Base-by-base conservation (phyloP, 2,888 invertebrate species). In the Nebria brevicollis region DNA sequence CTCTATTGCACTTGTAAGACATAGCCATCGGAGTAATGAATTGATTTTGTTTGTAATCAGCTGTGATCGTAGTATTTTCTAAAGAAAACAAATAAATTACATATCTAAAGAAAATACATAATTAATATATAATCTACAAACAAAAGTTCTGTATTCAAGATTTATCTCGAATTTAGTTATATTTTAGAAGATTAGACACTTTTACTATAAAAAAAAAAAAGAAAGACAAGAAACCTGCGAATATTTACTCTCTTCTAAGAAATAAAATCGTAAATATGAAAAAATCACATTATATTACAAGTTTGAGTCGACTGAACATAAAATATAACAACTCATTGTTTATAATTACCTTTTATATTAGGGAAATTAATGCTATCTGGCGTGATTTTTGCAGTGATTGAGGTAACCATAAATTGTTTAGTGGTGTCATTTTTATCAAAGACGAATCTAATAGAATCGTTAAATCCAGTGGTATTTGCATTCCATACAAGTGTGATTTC, bases 1-100 rank as follows among this genome's bases (percentile, higher is more conserved):
- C 87, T 76, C 92, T 91, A 43, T 90, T 87, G 89, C 96, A 96
- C 85, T 93, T 93, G 89, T 95, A 96, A 0, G 96, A 96, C 85
- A 93, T 93, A 68, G 90, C 89, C 65, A 93, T 85, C 0, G 93
- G 92, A 0, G 93, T 92, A 83, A 88, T 87, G 89, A 95, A 95
- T 83, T 91, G 91, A 1, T 88, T 10, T 88, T 86, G 11, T 89
- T 88, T 86, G 93, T 92, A 74, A 89, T 86, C 82, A 93, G 85
- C 74, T 88, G 88, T 54, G 5, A 92, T 77, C 0, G 88, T 86
- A 84, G 87, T 86, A 82, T 89, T 87, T 77, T 85, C 75, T 83
- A 89, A 80, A 84, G 83, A 78, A 75, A 64, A 80, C 66, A 78
- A 75, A 5, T 34, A 34, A 20, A 20, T 20, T 20, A 20, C 20